Conservation (phyloP, 2,888 invertebrate species). For the Hypselothyrea guttata region DNA sequence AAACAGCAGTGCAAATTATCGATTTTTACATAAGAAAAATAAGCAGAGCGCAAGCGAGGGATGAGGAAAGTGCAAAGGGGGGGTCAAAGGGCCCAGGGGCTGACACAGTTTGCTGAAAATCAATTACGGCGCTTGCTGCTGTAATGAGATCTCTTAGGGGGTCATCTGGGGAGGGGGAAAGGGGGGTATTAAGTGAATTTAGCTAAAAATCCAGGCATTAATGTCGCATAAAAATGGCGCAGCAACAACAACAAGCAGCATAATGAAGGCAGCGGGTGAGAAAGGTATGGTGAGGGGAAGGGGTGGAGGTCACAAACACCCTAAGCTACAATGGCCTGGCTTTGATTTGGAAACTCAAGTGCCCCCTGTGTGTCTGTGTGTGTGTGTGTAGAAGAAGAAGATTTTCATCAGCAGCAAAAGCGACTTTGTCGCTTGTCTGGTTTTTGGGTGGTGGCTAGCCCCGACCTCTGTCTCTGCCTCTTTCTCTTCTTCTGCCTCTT, state of each 20-base stretch:
- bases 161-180: not conserved
- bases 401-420: slow-evolving; percentile 63
- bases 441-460: slow-evolving; percentile 70
- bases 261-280: not conserved
- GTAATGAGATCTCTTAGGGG: not conserved
- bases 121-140: slow-evolving; percentile 49
- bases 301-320: slow-evolving; percentile 40
- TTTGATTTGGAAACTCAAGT: slow-evolving; percentile 71
- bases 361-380: slow-evolving; percentile 20
- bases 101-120: slow-evolving; percentile 69
- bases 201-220: slow-evolving; percentile 63
- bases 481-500: not conserved
- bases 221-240: slow-evolving; percentile 52
- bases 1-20: slow-evolving; percentile 66
- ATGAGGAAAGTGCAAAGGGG: too few species aligned
- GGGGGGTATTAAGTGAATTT: slow-evolving; percentile 62
- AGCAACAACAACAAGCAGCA: slow-evolving; percentile 34
- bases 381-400: slow-evolving; percentile 54
- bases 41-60: too few species aligned
- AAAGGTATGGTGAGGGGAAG: not conserved
- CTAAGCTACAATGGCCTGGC: slow-evolving; percentile 56
- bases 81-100: slow-evolving; percentile 8
- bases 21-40: slow-evolving; percentile 68
- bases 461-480: slow-evolving; percentile 17
- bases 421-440: slow-evolving; percentile 63